Evolutionary conservation across 2,797 vertebrate species (phyloP).

Genomic region (Florisuga fusca): DNA sequence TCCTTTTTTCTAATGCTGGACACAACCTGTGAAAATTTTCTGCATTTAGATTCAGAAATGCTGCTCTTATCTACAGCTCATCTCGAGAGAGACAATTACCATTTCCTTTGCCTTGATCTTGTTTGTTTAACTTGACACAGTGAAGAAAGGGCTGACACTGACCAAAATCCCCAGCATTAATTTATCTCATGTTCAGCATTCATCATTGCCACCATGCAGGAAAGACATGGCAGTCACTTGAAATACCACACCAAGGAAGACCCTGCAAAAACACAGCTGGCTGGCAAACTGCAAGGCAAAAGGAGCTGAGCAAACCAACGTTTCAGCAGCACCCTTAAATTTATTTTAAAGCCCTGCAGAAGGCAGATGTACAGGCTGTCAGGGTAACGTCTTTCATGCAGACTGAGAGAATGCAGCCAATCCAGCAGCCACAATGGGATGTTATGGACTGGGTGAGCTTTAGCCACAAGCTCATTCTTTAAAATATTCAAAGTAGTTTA

Average conservation of each 20-base stretch:
- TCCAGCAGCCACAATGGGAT: not conserved
- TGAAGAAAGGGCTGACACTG: slow-evolving; percentile 97
- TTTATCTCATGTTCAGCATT: slow-evolving; percentile 98
- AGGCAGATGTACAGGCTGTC: not conserved
- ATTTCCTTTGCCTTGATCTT: slow-evolving; percentile 93
- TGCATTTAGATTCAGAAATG: slow-evolving; percentile 84
- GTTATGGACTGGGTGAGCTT: not conserved
- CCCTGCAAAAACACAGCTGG: slow-evolving; percentile 46
- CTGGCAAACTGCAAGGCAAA: slow-evolving; percentile 27
- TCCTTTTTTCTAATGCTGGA: slow-evolving; percentile 77
- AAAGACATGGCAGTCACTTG: slow-evolving; percentile 80
- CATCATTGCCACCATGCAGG: slow-evolving; percentile 92
- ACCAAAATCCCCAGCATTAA: slow-evolving; percentile 96
- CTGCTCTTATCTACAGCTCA: slow-evolving; percentile 85
- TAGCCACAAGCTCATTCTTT: not conserved
- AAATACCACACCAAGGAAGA: slow-evolving; percentile 77
- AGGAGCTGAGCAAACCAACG: not conserved
- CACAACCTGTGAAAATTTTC: slow-evolving; percentile 80
- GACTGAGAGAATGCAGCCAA: not conserved
- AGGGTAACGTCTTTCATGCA: accelerated
- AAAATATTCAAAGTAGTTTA: not conserved
- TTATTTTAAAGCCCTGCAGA: not conserved
- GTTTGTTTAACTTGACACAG: slow-evolving; percentile 99
- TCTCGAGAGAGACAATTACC: slow-evolving; percentile 96
- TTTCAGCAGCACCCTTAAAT: not conserved